These are phyloP conservation scores for Keiferia lycopersicella DNA, from an alignment of 2,888 invertebrate species.

Conservation along the genomic window DNA sequence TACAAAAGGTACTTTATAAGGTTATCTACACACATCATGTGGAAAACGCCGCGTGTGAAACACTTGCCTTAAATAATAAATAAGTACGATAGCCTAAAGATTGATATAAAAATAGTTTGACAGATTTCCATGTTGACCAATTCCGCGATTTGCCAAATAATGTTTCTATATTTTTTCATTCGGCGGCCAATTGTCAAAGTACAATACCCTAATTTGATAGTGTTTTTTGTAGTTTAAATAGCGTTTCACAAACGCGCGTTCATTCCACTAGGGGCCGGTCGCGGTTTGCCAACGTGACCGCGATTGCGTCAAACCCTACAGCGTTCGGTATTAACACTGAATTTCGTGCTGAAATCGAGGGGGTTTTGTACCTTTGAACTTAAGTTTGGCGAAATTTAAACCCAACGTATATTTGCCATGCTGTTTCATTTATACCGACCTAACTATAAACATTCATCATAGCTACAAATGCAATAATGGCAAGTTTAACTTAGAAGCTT, in stretches of 20 bases:
- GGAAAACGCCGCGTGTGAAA: slow-evolving; percentile 68
- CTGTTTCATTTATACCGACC: not conserved
- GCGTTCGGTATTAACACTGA: not conserved
- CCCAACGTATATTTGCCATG: not conserved
- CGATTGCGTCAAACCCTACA: slow-evolving; percentile 17
- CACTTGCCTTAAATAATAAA: slow-evolving; percentile 35
- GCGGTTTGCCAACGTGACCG: slow-evolving; percentile 29
- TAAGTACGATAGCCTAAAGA: not conserved
- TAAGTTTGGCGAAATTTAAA: not conserved
- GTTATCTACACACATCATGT: slow-evolving; percentile 54
- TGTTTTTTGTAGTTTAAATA: slow-evolving; percentile 11
- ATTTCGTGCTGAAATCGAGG: slow-evolving; percentile 15
- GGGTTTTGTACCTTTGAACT: slow-evolving; percentile 19
- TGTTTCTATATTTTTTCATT: not conserved
- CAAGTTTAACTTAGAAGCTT: not conserved
- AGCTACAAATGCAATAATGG: slow-evolving; percentile 9
- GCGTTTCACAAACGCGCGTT: slow-evolving; percentile 32
- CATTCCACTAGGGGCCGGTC: slow-evolving; percentile 38
- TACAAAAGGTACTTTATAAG: slow-evolving; percentile 77
- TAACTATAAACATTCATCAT: not conserved
- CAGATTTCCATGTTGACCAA: not conserved
- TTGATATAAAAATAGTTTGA: not conserved
- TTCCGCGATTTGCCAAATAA: not conserved
- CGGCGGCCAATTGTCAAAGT: slow-evolving; percentile 10
- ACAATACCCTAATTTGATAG: not conserved